phyloP scores from a whole-genome alignment of 2,113 vertebrate genomes.

The Grallaria varia region DNA sequence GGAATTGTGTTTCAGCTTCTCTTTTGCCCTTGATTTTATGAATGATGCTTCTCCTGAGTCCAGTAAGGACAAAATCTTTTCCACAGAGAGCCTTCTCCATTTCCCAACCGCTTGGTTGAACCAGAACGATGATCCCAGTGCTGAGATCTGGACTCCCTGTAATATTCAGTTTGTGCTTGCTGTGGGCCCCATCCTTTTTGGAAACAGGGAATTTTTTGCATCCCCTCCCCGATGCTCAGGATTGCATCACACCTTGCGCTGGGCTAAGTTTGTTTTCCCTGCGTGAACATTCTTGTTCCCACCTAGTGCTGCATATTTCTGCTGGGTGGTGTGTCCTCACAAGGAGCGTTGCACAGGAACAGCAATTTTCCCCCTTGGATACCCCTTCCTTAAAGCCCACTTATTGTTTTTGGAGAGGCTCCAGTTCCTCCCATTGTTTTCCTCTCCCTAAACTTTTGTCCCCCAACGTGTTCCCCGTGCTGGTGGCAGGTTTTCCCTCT shows the following conservation, averaged over 20 bases:
- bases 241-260: not conserved
- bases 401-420: not conserved
- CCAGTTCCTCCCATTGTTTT: constrained; percentile 4
- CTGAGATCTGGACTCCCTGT: not conserved
- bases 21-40: not conserved
- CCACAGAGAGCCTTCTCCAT: not conserved
- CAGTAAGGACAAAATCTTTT: not conserved
- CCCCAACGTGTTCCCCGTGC: not conserved
- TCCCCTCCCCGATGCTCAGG: not conserved
- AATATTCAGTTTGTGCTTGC: not conserved
- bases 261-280: not conserved
- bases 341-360: not conserved
- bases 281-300: not conserved
- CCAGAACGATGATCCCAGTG: not conserved
- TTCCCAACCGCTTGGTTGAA: not conserved
- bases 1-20: not conserved
- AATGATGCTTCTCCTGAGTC: not conserved
- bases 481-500: not conserved
- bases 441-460: not conserved
- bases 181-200: not conserved
- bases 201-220: not conserved
- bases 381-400: not conserved
- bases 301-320: constrained; percentile 13
- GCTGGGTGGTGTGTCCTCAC: not conserved
- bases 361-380: not conserved